These are phyloP conservation scores for Philaenus spumarius DNA, from an alignment of 1,140 invertebrate species.

Conservation along the genomic window DNA sequence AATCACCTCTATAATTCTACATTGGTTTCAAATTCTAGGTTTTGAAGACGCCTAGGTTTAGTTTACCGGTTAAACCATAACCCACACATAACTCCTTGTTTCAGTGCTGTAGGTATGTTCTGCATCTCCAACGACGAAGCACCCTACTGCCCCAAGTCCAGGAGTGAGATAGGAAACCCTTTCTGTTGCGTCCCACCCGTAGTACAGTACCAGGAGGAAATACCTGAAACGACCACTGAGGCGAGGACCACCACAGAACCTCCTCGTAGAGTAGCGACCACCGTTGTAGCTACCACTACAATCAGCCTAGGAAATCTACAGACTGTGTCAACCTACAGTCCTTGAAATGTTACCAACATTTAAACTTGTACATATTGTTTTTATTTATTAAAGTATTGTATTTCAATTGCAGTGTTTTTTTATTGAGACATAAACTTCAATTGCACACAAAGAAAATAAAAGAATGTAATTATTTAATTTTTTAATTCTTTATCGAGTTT, in stretches of 20 bases:
- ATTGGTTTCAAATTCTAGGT: no score
- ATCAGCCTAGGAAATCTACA: background rate
- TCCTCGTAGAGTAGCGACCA: background rate
- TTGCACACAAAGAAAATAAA: no score
- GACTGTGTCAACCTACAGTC: background rate
- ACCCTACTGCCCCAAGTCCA: constrained; percentile 57
- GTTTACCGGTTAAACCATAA: no score
- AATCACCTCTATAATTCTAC: no score
- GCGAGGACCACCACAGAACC: background rate
- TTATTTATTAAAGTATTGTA: background rate
- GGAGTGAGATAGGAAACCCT: constrained; percentile 48
- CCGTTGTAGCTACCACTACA: constrained; percentile 1
- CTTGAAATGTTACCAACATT: no score
- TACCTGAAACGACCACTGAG: background rate
- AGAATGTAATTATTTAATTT: no score
- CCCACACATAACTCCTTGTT: constrained; percentile 27
- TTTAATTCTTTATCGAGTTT: no score
- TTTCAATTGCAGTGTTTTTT: background rate
- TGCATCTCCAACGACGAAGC: constrained; percentile 51
- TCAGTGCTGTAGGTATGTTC: constrained; percentile 55
- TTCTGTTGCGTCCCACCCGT: constrained; percentile 49
- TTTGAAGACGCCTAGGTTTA: no score
- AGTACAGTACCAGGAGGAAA: background rate
- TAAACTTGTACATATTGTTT: no score
- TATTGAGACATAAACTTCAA: no score